Base-by-base conservation (phyloP, 1,140 invertebrate species). In the Drosophila ohnishii region DNA sequence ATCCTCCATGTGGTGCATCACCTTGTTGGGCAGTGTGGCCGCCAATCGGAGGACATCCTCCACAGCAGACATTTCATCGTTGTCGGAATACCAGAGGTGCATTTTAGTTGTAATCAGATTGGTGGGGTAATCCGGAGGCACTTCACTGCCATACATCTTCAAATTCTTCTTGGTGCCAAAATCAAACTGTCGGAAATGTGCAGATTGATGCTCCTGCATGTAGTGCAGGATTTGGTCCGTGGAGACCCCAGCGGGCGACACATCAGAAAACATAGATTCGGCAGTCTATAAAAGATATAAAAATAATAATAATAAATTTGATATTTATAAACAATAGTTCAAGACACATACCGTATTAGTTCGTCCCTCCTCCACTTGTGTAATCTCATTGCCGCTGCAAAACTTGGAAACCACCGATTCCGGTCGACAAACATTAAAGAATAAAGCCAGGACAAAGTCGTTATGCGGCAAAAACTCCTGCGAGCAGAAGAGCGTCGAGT, bases 201-300 rank as follows among this genome's bases (percentile, higher is more conserved):
- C 90, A 0, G 88, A 92, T 25, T 92, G 79, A 13, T 92, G 90
- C n/a, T 92, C 93, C 81, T 95, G 95, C 8, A 93, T 93, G 76
- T 93, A 95, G 81, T 96, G 95, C 2, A 95, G 91, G 0, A 97
- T 80, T 80, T 96, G 96, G 78, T 94, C 94, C 30, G 94, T 93
- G 0, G 96, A 96, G 0, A 95, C 93, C 11, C 96, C 96, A 11
- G 95, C 94, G 1, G 96, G 96, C 45, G 93, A 92, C 71, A 96
- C 95, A 1, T 37, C 62, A 22, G 14, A 14, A 93, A 93, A 22
- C 94, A 92, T 56, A 95, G 94, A 0, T 95, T 11, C 14, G 1
- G 73, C 73, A 0, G 73, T 75, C 73, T 75, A 93, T 1, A 94
- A 92, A 1, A 95, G 35, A 48, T 1, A 22, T 1, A 22, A 0